phyloP scores from a whole-genome alignment of 2,113 vertebrate species.

The Hemichromis elongatus region DNA sequence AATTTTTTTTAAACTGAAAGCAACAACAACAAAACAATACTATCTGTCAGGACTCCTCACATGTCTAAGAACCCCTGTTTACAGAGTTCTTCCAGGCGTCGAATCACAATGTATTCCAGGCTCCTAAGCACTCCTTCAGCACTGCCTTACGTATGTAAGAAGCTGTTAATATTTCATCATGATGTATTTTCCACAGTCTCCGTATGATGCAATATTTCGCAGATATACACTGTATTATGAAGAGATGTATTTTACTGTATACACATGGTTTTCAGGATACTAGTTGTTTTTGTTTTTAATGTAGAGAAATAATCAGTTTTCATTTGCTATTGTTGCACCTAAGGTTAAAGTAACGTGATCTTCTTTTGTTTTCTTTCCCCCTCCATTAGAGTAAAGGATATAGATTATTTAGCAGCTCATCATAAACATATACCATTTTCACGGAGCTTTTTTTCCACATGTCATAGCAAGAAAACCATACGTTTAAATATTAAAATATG shows the following conservation, averaged over 20 bases:
- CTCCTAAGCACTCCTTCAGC: neutral
- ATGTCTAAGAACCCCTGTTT: neutral
- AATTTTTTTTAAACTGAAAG: neutral
- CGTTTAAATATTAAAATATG: neutral
- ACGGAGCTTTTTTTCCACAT: neutral
- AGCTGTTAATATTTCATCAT: constrained; percentile 34
- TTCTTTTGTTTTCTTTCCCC: neutral
- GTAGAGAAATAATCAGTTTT: neutral
- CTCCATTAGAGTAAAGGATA: neutral
- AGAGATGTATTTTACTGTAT: neutral
- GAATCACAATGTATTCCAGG: neutral
- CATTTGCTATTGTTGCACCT: neutral
- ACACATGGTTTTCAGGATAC: neutral
- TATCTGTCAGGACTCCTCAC: neutral
- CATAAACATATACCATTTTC: neutral
- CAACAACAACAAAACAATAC: neutral
- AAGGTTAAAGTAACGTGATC: neutral
- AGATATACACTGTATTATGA: neutral
- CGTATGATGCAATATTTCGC: constrained; percentile 37
- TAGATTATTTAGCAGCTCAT: neutral
- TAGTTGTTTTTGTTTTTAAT: neutral
- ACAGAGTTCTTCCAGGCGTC: constrained; percentile 1
- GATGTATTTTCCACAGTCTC: neutral
- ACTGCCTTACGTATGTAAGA: neutral
- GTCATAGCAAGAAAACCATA: neutral